Evolutionary conservation across 1,140 invertebrate species (phyloP).

Genomic region (Microplitis demolitor): DNA sequence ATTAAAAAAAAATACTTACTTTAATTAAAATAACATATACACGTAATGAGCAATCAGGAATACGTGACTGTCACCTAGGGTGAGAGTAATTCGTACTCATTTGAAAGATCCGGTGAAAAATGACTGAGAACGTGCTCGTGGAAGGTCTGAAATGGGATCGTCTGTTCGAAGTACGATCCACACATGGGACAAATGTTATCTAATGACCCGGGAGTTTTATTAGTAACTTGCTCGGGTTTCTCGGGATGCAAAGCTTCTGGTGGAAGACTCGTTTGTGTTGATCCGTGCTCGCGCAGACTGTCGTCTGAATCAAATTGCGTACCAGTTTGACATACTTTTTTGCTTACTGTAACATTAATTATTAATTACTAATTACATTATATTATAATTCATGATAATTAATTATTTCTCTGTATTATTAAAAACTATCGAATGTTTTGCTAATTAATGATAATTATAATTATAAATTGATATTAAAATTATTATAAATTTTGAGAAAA

Average conservation of each 20-base stretch:
- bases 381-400: background rate
- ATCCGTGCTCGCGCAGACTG: constrained; percentile 44
- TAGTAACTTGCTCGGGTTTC: constrained; percentile 13
- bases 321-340: constrained; percentile 49
- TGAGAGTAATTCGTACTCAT: constrained; percentile 37
- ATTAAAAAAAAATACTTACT: background rate
- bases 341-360: constrained; percentile 39
- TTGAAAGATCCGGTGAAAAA: constrained; percentile 48
- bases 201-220: constrained; percentile 19
- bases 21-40: background rate
- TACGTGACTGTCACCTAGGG: background rate
- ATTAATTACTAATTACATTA: background rate
- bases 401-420: background rate
- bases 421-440: too few relatives aligned
- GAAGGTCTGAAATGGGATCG: constrained; percentile 52
- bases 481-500: too few relatives aligned
- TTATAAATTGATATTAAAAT: too few relatives aligned
- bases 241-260: constrained; percentile 32
- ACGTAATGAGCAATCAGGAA: background rate
- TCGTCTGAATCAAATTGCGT: constrained; percentile 50
- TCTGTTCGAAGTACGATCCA: constrained; percentile 45
- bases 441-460: too few relatives aligned
- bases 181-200: constrained; percentile 58
- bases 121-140: constrained; percentile 61
- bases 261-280: constrained; percentile 51